phyloP scores from a whole-genome alignment of 2,113 vertebrate species.

The Triplophysa tibetana region DNA sequence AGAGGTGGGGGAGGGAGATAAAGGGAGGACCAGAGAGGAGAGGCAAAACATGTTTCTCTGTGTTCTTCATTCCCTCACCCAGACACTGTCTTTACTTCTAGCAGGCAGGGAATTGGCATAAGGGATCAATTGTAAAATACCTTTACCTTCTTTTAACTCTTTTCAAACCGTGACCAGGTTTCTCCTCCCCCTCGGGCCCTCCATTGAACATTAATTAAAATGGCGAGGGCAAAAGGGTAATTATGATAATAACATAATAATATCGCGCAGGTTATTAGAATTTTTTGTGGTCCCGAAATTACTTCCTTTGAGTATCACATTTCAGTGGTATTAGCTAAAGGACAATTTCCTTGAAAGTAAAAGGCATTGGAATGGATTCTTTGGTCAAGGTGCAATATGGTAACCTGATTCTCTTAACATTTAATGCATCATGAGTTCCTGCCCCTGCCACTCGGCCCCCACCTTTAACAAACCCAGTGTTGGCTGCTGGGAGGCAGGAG shows the following conservation, averaged over 20 bases:
- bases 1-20: slow-evolving; percentile 27
- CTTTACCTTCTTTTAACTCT: slow-evolving; percentile 66
- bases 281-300: slow-evolving; percentile 73
- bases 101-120: slow-evolving; percentile 62
- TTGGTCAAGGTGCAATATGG: slow-evolving; percentile 64
- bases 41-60: slow-evolving; percentile 28
- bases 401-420: slow-evolving; percentile 60
- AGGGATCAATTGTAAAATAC: slow-evolving; percentile 75
- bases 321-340: slow-evolving; percentile 72
- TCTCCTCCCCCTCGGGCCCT: slow-evolving; percentile 60
- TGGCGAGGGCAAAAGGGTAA: slow-evolving; percentile 76
- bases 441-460: slow-evolving; percentile 1
- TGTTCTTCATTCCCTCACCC: slow-evolving; percentile 48
- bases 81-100: slow-evolving; percentile 25
- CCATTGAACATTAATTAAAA: slow-evolving; percentile 79
- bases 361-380: slow-evolving; percentile 66
- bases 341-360: slow-evolving; percentile 73
- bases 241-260: slow-evolving; percentile 82
- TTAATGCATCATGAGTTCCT: slow-evolving; percentile 51
- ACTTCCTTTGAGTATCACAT: slow-evolving; percentile 73
- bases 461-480: slow-evolving; percentile 38
- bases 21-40: slow-evolving; percentile 17
- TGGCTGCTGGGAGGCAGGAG: slow-evolving; percentile 33
- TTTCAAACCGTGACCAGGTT: slow-evolving; percentile 60
- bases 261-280: slow-evolving; percentile 73